Evolutionary conservation across 2,797 vertebrate genomes (phyloP).

Genomic region (Mus spretus): DNA sequence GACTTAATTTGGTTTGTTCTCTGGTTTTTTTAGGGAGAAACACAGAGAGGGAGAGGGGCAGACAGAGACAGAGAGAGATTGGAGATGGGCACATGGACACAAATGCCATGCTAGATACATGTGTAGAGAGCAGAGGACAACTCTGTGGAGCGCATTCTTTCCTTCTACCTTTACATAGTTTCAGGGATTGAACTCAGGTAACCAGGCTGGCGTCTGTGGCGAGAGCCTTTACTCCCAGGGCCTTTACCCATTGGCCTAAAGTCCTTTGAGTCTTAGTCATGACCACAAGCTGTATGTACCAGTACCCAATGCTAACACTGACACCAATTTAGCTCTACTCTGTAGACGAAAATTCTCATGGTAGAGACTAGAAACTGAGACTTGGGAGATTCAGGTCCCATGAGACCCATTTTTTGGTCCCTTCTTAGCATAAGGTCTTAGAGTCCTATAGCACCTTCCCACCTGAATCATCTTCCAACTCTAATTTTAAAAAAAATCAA

Average conservation of each 20-base stretch:
- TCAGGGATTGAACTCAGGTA: not conserved
- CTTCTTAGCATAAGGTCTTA: rapidly evolving
- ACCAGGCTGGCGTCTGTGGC: not conserved
- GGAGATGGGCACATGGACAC: not conserved
- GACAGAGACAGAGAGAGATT: not conserved
- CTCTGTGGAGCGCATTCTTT: not conserved
- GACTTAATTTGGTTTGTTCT: not conserved
- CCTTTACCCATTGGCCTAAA: not conserved
- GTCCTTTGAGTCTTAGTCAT: not conserved
- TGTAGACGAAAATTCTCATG: not conserved
- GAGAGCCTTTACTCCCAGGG: not conserved
- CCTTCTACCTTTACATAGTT: not conserved
- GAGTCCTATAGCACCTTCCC: not conserved
- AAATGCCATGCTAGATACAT: not conserved
- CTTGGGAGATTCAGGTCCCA: not conserved
- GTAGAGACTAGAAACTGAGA: not conserved
- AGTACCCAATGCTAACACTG: too few relatives aligned
- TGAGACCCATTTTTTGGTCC: not conserved
- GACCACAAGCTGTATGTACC: not conserved
- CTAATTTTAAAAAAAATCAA: not conserved
- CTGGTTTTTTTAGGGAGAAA: not conserved
- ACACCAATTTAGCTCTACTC: not conserved
- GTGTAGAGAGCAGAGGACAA: not conserved
- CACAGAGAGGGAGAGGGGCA: not conserved
- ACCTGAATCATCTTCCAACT: not conserved